Conservation (phyloP, 2,113 vertebrate genomes). For the Lepisosteus oculatus region DNA sequence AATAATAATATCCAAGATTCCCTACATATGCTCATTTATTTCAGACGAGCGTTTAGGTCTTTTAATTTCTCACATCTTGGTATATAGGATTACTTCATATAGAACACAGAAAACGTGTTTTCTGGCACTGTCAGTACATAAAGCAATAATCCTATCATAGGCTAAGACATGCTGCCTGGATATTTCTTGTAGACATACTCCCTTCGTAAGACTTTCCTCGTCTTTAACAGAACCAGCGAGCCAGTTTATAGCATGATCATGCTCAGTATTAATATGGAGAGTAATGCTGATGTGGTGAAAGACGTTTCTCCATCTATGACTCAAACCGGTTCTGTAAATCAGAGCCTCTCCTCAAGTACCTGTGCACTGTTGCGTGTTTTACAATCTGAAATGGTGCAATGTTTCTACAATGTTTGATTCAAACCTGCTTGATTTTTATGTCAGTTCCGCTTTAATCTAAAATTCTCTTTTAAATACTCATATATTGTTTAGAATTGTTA, state of each 20-base stretch:
- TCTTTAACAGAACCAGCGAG: conserved; percentile 33
- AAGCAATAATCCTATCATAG: conserved; percentile 69
- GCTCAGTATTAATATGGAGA: conserved; percentile 30
- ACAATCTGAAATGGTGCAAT: conserved; percentile 60
- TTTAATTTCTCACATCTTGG: conserved; percentile 47
- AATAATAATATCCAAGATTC: conserved; percentile 46
- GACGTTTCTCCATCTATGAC: neutral
- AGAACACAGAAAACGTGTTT: conserved; percentile 51
- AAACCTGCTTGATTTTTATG: conserved; percentile 33
- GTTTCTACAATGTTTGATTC: conserved; percentile 36
- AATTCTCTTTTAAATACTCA: neutral
- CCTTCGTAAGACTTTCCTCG: conserved; percentile 37
- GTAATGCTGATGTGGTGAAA: neutral
- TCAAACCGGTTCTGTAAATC: neutral
- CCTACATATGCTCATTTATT: conserved; percentile 30
- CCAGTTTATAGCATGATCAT: conserved; percentile 38
- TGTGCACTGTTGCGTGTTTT: conserved; percentile 59
- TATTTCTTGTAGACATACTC: conserved; percentile 50
- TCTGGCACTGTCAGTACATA: conserved; percentile 57
- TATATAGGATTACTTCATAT: conserved; percentile 42
- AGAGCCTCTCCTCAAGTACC: conserved; percentile 10
- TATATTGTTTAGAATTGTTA: conserved; percentile 34
- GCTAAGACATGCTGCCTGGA: conserved; percentile 62
- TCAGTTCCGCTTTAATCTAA: conserved; percentile 24
- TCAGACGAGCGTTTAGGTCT: conserved; percentile 50